Evolutionary conservation across 2,797 vertebrate genomes (phyloP).

Genomic region (Nyctibius grandis): DNA sequence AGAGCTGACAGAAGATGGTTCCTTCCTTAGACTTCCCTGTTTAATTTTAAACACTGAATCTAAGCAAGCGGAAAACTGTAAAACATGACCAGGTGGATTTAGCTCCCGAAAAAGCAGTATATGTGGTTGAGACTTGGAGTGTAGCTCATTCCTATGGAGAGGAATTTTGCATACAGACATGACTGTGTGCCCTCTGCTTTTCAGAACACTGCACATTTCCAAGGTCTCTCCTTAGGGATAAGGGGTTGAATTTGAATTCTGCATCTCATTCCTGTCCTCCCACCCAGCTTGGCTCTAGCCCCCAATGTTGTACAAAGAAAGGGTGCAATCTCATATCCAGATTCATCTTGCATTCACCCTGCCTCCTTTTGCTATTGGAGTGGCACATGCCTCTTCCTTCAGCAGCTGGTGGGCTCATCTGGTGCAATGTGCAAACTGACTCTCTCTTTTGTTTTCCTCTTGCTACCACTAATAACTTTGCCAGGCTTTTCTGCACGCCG

Average conservation of each 20-base stretch:
- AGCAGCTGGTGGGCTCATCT: constrained; percentile 47
- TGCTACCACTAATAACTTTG: constrained; percentile 11
- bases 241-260: not conserved
- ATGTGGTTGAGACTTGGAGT: not conserved
- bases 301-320: fast-evolving
- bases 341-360: constrained; percentile 20
- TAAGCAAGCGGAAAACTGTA: not conserved
- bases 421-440: not conserved
- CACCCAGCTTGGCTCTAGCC: not conserved
- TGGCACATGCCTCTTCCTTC: constrained; percentile 15
- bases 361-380: not conserved
- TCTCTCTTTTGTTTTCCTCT: constrained; percentile 5
- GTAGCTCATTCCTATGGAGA: not conserved
- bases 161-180: fast-evolving
- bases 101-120: not conserved
- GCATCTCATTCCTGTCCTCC: not conserved
- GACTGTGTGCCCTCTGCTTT: fast-evolving
- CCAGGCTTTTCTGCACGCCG: not conserved
- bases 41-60: not conserved
- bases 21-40: not conserved
- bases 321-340: not conserved
- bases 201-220: not conserved
- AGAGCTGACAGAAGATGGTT: not conserved
- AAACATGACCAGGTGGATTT: not conserved
- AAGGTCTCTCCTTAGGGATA: not conserved